These are phyloP conservation scores for Drosophila niveifrons DNA, from an alignment of 2,888 invertebrate genomes.

Conservation along the genomic window DNA sequence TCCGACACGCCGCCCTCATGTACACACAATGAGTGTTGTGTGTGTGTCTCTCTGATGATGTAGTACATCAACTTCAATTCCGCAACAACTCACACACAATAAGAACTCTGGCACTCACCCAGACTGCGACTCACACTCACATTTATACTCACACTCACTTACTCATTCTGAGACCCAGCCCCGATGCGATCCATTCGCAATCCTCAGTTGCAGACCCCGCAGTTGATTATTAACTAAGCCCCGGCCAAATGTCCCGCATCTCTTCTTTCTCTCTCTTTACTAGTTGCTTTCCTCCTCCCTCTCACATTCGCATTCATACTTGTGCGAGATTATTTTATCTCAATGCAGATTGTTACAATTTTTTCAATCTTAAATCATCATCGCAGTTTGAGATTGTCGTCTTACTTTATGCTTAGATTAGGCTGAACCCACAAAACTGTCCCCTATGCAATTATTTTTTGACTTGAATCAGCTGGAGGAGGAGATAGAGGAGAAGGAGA, in stretches of 20 bases:
- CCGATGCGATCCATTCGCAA: conserved; percentile 1
- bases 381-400: conserved; percentile 54
- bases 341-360: conserved; percentile 65
- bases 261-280: conserved; percentile 46
- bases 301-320: background rate
- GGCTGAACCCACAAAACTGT: conserved; percentile 50
- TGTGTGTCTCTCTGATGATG: conserved; percentile 42
- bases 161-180: background rate
- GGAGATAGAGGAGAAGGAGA: background rate
- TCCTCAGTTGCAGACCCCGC: conserved; percentile 10
- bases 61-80: conserved; percentile 76
- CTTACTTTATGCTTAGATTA: conserved; percentile 44
- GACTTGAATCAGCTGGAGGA: background rate
- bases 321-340: conserved; percentile 73
- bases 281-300: conserved; percentile 41
- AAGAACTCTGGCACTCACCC: conserved; percentile 45
- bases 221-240: conserved; percentile 77
- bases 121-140: background rate
- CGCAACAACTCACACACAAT: conserved; percentile 51
- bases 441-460: conserved; percentile 35
- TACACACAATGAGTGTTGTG: conserved; percentile 14
- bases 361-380: conserved; percentile 74
- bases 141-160: background rate
- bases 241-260: conserved; percentile 73
- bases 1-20: conserved; percentile 72